Evolutionary conservation across 2,113 vertebrate species (phyloP).

Genomic region (Ginglymostoma cirratum): DNA sequence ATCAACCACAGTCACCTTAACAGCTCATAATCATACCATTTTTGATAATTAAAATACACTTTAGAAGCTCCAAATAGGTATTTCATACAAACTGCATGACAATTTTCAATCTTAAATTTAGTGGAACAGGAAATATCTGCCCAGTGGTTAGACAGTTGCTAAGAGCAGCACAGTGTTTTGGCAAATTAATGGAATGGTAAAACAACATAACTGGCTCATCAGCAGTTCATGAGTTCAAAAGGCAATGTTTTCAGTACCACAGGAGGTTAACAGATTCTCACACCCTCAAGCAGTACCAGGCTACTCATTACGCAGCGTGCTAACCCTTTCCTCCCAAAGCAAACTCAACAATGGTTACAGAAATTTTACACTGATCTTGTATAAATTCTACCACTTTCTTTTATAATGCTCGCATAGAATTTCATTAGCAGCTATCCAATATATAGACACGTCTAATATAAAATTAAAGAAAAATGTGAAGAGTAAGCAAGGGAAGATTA

Average conservation of each 20-base stretch:
- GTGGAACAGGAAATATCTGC: constrained; percentile 52
- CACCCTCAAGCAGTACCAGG: constrained; percentile 7
- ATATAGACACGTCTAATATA: neutral
- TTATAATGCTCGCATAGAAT: neutral
- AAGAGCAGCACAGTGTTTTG: constrained; percentile 53
- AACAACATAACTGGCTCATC: constrained; percentile 46
- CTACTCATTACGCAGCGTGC: neutral
- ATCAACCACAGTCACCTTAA: neutral
- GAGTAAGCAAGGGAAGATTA: too few relatives aligned
- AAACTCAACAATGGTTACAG: neutral
- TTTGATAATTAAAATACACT: neutral
- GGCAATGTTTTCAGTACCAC: constrained; percentile 23
- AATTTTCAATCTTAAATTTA: constrained; percentile 21
- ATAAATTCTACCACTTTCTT: neutral
- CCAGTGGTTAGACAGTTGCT: constrained; percentile 60
- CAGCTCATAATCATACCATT: neutral
- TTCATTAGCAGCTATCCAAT: neutral
- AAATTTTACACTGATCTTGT: neutral
- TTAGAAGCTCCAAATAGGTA: neutral
- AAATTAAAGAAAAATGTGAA: neutral
- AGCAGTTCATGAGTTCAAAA: constrained; percentile 42
- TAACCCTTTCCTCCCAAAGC: neutral
- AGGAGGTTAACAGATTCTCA: constrained; percentile 15
- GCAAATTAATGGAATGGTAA: constrained; percentile 46
- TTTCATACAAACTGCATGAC: neutral